Percentiles rank a stretch among this genome's conserved stretches.
These are phyloP conservation scores for Campaea margaritaria DNA, from an alignment of 2,888 invertebrate species.

Conservation along the genomic window DNA sequence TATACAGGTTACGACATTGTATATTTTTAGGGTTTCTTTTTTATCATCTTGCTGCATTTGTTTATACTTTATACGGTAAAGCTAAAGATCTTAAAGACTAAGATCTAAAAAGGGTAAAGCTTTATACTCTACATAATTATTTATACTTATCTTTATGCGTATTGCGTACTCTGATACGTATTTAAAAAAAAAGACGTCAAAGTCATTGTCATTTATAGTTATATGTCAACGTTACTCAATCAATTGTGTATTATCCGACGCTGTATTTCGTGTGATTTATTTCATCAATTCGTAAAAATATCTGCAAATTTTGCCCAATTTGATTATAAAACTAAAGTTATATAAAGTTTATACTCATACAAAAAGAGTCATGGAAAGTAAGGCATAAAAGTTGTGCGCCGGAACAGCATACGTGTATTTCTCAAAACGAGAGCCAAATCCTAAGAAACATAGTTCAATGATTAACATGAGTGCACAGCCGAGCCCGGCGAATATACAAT, in stretches of 20 bases:
- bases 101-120: too few species aligned
- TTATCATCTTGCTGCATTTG: too few species aligned
- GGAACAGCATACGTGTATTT: slow-evolving; percentile 49
- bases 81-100: too few species aligned
- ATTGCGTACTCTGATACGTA: too few species aligned
- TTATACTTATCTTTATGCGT: too few species aligned
- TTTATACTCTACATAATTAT: too few species aligned
- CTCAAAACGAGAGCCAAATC: slow-evolving; percentile 48
- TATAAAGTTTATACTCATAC: slow-evolving; percentile 4
- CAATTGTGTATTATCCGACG: slow-evolving; percentile 1
- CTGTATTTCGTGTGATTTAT: background rate
- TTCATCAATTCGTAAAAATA: background rate
- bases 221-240: background rate
- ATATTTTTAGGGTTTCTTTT: too few species aligned
- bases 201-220: too few species aligned
- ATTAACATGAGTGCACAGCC: slow-evolving; percentile 90
- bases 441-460: slow-evolving; percentile 54
- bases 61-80: too few species aligned
- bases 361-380: slow-evolving; percentile 31
- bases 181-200: too few species aligned
- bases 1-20: too few species aligned
- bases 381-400: slow-evolving; percentile 46
- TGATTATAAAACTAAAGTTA: background rate
- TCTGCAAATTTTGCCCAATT: background rate
- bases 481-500: slow-evolving; percentile 90